These are phyloP conservation scores for Dendrocincla tyrannina DNA, from an alignment of 2,797 vertebrate genomes.

Conservation along the genomic window DNA sequence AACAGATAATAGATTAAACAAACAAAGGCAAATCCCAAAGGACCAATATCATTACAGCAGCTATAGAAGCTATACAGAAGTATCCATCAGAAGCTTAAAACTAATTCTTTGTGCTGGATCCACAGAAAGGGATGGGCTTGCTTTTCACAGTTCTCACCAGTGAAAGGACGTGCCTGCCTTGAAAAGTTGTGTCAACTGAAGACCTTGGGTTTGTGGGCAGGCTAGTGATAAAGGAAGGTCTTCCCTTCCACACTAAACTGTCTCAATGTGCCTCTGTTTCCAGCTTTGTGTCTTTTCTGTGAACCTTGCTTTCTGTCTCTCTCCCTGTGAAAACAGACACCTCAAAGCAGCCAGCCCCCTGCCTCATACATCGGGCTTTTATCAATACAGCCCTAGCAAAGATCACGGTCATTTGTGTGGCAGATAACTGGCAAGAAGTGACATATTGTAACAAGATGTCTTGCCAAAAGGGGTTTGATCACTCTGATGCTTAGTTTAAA, in stretches of 20 bases:
- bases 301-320: neutral
- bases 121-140: neutral
- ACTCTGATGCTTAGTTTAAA: neutral
- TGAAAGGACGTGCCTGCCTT: neutral
- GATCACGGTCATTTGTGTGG: neutral
- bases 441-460: neutral
- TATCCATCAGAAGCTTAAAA: neutral
- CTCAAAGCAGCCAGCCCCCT: neutral
- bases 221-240: neutral
- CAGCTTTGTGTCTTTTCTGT: neutral
- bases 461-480: neutral
- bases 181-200: neutral
- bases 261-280: neutral
- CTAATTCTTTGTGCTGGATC: neutral
- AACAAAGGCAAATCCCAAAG: neutral
- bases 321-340: rapidly evolving
- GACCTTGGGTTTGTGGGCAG: neutral
- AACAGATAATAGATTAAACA: neutral
- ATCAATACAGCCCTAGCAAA: neutral
- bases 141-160: neutral
- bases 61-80: neutral
- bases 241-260: neutral
- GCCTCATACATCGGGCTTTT: neutral
- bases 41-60: neutral
- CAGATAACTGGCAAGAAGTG: neutral